Percentiles rank a stretch among this genome's conserved stretches.
phyloP scores from a whole-genome alignment of 2,888 invertebrate genomes.

The Pollenia amentaria region DNA sequence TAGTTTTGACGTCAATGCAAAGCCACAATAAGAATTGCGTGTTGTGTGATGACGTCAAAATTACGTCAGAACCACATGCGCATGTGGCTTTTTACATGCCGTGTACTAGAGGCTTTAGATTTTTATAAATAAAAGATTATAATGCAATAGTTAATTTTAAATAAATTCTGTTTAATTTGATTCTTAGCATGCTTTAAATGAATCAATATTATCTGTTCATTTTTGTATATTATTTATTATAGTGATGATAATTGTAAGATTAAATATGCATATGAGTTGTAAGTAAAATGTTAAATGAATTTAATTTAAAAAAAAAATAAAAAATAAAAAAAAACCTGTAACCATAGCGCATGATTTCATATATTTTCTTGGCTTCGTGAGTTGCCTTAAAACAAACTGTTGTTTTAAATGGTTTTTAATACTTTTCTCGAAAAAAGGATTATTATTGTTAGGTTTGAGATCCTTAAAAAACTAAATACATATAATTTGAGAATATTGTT shows the following conservation, averaged over 20 bases:
- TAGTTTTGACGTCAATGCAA: too few species aligned
- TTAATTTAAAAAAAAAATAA: slow-evolving; percentile 48
- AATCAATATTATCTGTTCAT: slow-evolving; percentile 38
- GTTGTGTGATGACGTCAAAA: too few species aligned
- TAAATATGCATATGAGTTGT: slow-evolving; percentile 4
- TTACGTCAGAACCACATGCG: too few species aligned
- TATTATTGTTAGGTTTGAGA: slow-evolving; percentile 44
- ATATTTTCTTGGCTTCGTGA: slow-evolving; percentile 36
- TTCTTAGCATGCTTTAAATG: slow-evolving; percentile 19
- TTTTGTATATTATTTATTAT: slow-evolving; percentile 43
- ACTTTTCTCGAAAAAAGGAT: slow-evolving; percentile 37
- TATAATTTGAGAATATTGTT: slow-evolving; percentile 48
- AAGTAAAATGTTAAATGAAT: slow-evolving; percentile 50
- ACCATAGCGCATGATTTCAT: slow-evolving; percentile 54
- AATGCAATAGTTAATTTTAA: too few species aligned
- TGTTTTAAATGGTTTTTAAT: slow-evolving; percentile 24
- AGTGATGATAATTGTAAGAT: slow-evolving; percentile 13
- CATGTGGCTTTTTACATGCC: too few species aligned
- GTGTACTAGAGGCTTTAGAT: too few species aligned
- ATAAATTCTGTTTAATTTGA: slow-evolving; percentile 1
- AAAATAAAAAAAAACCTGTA: slow-evolving; percentile 52
- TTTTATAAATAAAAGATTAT: too few species aligned
- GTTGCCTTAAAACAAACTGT: slow-evolving; percentile 18
- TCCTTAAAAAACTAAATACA: slow-evolving; percentile 58
- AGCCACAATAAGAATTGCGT: too few species aligned